phyloP scores from a whole-genome alignment of 2,888 invertebrate species.

The Hirtodrosophila histrioides region DNA sequence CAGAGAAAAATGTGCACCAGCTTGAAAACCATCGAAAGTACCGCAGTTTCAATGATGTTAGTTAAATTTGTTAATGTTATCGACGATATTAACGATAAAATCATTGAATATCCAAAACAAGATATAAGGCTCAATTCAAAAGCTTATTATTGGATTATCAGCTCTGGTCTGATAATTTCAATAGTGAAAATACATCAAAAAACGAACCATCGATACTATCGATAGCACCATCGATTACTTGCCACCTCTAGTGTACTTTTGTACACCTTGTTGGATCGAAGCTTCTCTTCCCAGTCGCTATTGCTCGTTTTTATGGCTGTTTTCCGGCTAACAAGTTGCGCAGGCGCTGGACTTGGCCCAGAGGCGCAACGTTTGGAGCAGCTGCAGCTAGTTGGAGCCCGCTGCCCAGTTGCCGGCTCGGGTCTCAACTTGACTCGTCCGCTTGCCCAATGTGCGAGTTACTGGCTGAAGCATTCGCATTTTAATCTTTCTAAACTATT shows the following conservation, averaged over 20 bases:
- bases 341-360: conserved; percentile 41
- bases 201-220: too few species aligned
- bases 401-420: not conserved
- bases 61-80: too few species aligned
- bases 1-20: too few species aligned
- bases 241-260: conserved; percentile 12
- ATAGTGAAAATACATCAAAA: too few species aligned
- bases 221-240: too few species aligned
- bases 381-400: conserved; percentile 15
- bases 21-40: too few species aligned
- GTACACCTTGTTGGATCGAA: conserved; percentile 9
- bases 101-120: too few species aligned
- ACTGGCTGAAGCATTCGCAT: conserved; percentile 56
- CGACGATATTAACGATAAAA: too few species aligned
- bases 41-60: too few species aligned
- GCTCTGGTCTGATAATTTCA: too few species aligned
- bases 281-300: conserved; percentile 21
- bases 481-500: conserved; percentile 77
- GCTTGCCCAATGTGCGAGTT: conserved; percentile 58
- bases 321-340: conserved; percentile 64
- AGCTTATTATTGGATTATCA: too few species aligned
- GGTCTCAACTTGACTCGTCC: conserved; percentile 32
- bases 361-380: conserved; percentile 28
- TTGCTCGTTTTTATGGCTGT: conserved; percentile 40
- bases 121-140: too few species aligned